Evolutionary conservation across 2,797 vertebrate species (phyloP), one percentile per base, ranked within the genome.

Genomic region (Chaenodraco wilsoni): DNA sequence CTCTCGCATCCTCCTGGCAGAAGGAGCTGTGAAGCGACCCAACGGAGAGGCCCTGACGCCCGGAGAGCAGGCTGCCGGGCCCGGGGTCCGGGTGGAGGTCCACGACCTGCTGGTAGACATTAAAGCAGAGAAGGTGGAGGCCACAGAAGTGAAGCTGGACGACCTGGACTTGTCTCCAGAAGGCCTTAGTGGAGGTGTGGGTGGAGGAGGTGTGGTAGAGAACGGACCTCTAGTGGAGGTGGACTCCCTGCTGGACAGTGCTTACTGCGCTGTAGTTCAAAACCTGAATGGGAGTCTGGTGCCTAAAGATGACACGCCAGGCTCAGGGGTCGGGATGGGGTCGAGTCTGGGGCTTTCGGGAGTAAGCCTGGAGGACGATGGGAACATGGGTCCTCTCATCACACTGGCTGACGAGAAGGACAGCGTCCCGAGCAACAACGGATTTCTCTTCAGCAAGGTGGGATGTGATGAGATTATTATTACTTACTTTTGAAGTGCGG

Each of bases 61-160:
- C 21, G 92, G 77, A 72, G 82, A 96, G 76, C 95, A 95, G 72
- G 87, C 93, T 61, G 86, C 94, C 0, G 93, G 93, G 37, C 84
- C 95, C 5, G 97, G 97, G 5, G 97, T 98, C 0, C 94, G 97
- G 14, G 98, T 99, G 58, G 97, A 99, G 86, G 98, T 99, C 78
- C 98, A 99, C 3, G 98, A 99, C 82, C 95, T 99, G 72, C 92
- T 99, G 78, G 98, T 99, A 75, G 98, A 99, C 86, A 99, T 99
- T 90, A 99, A 99, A 92, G 98, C 98, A 17, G 98, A 99, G 87
- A 99, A 99, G 79, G 98, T 99, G 19, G 98, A 99, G 90, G 98
- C 98, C 60, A 99, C 98, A 0, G 98, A 99, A 88, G 98, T 99
- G 59, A 99, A 99, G 86, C 92, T 99, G 79, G 98, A 99, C 19